Conservation (phyloP, 2,797 vertebrate species). For the Picus viridis region DNA sequence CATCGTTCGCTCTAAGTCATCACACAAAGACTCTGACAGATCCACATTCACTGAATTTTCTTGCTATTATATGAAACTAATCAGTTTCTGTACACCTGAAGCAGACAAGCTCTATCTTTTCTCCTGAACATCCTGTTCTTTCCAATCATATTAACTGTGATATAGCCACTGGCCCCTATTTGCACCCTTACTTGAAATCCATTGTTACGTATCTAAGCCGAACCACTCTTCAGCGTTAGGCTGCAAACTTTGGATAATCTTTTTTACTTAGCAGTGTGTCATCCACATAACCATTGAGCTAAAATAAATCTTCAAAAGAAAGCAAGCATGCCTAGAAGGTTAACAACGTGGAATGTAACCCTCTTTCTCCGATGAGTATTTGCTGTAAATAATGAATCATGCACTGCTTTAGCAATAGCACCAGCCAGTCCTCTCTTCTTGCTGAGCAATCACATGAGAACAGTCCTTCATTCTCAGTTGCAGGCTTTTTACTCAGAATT, state of each 20-base stretch:
- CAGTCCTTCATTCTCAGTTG: not conserved
- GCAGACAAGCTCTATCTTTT: not conserved
- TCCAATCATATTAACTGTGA: not conserved
- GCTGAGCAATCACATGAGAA: not conserved
- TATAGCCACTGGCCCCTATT: not conserved
- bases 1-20: not conserved
- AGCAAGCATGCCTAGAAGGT: not conserved
- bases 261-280: not conserved
- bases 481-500: not conserved
- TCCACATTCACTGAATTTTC: not conserved
- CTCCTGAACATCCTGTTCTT: not conserved
- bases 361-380: not conserved
- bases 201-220: not conserved
- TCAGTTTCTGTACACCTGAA: not conserved
- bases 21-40: not conserved
- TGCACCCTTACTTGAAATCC: not conserved
- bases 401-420: not conserved
- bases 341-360: not conserved
- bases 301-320: not conserved
- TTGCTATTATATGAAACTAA: not conserved
- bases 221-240: not conserved
- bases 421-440: not conserved
- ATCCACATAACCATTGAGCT: not conserved
- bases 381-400: slow-evolving; percentile 1
- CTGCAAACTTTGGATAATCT: not conserved